A percentile compares a stretch with the other conserved stretches of the same genome.
Evolutionary conservation across 1,140 invertebrate species (phyloP).

Genomic region (Wiebesia pumilae): DNA sequence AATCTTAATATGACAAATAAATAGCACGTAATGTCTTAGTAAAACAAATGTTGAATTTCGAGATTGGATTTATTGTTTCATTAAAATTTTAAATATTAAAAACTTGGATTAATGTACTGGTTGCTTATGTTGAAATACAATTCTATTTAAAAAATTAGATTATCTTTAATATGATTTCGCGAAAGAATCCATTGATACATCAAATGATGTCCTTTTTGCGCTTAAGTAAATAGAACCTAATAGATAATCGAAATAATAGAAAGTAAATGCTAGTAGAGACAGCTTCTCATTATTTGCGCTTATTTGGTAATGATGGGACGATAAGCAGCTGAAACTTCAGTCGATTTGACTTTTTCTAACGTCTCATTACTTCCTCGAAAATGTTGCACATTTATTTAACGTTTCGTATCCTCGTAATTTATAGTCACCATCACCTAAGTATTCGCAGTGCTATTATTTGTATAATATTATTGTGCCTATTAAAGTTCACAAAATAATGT

Average conservation of each 20-base stretch:
- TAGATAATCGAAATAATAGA: not conserved
- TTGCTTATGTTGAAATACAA: too few species aligned
- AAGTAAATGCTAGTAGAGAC: not conserved
- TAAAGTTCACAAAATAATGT: too few species aligned
- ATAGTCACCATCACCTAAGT: not conserved
- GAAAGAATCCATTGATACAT: too few species aligned
- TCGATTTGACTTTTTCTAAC: not conserved
- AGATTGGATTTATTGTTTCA: not conserved
- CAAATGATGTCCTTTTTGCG: too few species aligned
- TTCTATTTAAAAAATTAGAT: too few species aligned
- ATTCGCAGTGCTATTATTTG: too few species aligned
- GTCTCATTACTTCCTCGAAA: not conserved
- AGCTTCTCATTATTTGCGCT: not conserved
- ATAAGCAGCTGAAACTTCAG: not conserved
- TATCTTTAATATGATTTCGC: too few species aligned
- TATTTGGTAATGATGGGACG: not conserved
- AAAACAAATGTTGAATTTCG: not conserved
- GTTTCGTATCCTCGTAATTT: not conserved
- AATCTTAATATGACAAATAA: conserved; percentile 28
- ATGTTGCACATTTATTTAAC: not conserved
- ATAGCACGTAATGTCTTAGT: not conserved
- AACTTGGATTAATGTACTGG: too few species aligned
- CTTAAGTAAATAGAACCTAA: too few species aligned
- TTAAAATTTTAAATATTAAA: too few species aligned
- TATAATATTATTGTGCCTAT: too few species aligned